phyloP scores from a whole-genome alignment of 2,113 vertebrate genomes.

The human (Homo sapiens) region GRCh38 chr2:86002501-86003000 shows the following conservation, averaged over 20 bases:
- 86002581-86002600: background rate
- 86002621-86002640: background rate
- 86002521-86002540: background rate
- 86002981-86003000: background rate
- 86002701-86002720: background rate
- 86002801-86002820: background rate
- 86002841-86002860: background rate
- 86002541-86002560: background rate
- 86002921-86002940: background rate
- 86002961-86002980: no score
- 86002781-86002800: background rate
- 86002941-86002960: background rate
- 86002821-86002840: background rate
- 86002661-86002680: background rate
- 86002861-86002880: background rate
- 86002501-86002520: background rate
- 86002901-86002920: background rate
- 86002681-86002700: background rate
- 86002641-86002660: background rate
- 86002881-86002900: background rate
- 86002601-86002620: background rate
- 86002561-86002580: background rate
- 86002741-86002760: background rate
- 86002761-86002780: background rate
- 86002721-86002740: background rate